Evolutionary conservation across 2,113 vertebrate species (phyloP).

Genomic region (Tragelaphus strepsiceros): DNA sequence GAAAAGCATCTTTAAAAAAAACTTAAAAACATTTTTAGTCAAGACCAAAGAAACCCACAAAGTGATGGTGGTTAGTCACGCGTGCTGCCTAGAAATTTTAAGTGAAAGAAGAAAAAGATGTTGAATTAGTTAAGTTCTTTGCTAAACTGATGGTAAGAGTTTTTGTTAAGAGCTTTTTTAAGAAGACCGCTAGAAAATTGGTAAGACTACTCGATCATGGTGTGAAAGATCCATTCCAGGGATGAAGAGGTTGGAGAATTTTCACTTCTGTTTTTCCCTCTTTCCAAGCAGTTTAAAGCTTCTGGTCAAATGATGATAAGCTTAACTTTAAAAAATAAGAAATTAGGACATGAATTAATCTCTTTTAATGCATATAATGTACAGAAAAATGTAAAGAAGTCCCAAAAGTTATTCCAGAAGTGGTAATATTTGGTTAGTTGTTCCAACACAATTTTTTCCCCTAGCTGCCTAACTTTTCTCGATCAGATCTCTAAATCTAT

Average conservation of each 20-base stretch:
- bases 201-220: background rate
- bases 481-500: background rate
- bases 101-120: background rate
- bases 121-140: background rate
- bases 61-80: background rate
- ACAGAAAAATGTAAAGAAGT: background rate
- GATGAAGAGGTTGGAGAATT: background rate
- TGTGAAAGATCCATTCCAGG: background rate
- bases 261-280: background rate
- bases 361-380: background rate
- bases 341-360: constrained; percentile 1
- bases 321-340: background rate
- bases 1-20: background rate
- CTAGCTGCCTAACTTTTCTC: background rate
- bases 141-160: background rate
- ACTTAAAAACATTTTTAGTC: background rate
- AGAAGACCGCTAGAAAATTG: background rate
- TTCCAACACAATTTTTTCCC: background rate
- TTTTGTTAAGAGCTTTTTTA: background rate
- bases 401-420: background rate
- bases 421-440: constrained; percentile 7
- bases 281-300: background rate
- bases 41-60: background rate
- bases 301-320: background rate
- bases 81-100: background rate